phyloP scores from a whole-genome alignment of 2,797 vertebrate species.

The Sebastes reedi region DNA sequence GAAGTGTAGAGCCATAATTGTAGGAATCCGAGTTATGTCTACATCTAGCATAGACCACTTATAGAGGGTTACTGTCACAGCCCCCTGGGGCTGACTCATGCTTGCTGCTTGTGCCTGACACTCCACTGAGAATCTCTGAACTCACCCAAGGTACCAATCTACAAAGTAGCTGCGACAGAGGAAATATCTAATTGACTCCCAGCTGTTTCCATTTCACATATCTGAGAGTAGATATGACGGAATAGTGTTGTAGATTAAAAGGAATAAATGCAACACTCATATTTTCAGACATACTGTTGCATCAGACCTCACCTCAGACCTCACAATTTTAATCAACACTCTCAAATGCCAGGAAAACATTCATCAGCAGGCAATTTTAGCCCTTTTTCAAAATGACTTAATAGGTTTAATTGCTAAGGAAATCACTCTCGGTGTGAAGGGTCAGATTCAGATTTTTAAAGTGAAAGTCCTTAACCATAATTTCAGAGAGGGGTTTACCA shows the following conservation, averaged over 20 bases:
- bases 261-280: slow-evolving; percentile 29
- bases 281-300: not conserved
- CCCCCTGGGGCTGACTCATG: slow-evolving; percentile 36
- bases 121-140: slow-evolving; percentile 51
- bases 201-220: slow-evolving; percentile 68
- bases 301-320: slow-evolving; percentile 11
- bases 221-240: slow-evolving; percentile 16
- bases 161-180: slow-evolving; percentile 49
- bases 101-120: slow-evolving; percentile 17
- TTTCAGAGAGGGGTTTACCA: slow-evolving; percentile 4
- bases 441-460: slow-evolving; percentile 50
- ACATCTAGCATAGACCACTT: slow-evolving; percentile 2
- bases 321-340: slow-evolving; percentile 41
- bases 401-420: slow-evolving; percentile 54
- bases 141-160: slow-evolving; percentile 47
- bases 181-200: slow-evolving; percentile 57
- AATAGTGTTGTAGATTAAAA: slow-evolving; percentile 12
- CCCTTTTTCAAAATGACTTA: slow-evolving; percentile 43
- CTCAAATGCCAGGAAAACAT: slow-evolving; percentile 31
- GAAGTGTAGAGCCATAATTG: not conserved
- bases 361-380: slow-evolving; percentile 24
- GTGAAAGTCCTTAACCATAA: slow-evolving; percentile 1
- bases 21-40: slow-evolving; percentile 31
- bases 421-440: slow-evolving; percentile 40
- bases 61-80: slow-evolving; percentile 26